A percentile compares a stretch with the other conserved stretches of the same genome.
phyloP scores from a whole-genome alignment of 2,797 vertebrate genomes.

The Poeciliopsis infans region DNA sequence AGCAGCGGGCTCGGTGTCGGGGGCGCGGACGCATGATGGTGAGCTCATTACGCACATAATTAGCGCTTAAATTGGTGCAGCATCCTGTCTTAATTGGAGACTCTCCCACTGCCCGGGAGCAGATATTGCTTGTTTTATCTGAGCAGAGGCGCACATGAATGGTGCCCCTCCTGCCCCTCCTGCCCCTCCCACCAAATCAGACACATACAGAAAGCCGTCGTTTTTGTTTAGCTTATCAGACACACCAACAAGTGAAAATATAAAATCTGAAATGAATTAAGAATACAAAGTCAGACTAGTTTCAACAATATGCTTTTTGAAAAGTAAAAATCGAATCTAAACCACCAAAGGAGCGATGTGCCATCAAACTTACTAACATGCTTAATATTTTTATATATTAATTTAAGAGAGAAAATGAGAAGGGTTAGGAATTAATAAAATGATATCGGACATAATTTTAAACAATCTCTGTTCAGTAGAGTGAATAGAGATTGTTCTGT shows the following conservation, averaged over 20 bases:
- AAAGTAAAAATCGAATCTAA: neutral
- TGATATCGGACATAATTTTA: neutral
- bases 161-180: neutral
- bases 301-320: neutral
- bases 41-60: constrained; percentile 97
- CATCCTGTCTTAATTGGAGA: constrained; percentile 95
- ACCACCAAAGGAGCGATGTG: neutral
- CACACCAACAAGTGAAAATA: neutral
- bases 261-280: neutral
- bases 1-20: constrained; percentile 88
- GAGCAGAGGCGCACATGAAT: neutral
- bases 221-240: neutral
- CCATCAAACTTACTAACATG: neutral
- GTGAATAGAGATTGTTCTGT: too few species aligned
- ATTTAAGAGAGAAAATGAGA: neutral
- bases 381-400: neutral
- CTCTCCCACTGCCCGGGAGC: constrained; percentile 90
- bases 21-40: constrained; percentile 91
- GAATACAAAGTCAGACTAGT: neutral
- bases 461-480: too few species aligned
- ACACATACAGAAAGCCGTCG: neutral
- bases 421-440: neutral
- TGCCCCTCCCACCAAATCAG: neutral
- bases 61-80: constrained; percentile 98
- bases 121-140: constrained; percentile 72